Evolutionary conservation across 2,888 invertebrate species (phyloP), one percentile per base, ranked within the genome.

Genomic region (Athalia rosae): DNA sequence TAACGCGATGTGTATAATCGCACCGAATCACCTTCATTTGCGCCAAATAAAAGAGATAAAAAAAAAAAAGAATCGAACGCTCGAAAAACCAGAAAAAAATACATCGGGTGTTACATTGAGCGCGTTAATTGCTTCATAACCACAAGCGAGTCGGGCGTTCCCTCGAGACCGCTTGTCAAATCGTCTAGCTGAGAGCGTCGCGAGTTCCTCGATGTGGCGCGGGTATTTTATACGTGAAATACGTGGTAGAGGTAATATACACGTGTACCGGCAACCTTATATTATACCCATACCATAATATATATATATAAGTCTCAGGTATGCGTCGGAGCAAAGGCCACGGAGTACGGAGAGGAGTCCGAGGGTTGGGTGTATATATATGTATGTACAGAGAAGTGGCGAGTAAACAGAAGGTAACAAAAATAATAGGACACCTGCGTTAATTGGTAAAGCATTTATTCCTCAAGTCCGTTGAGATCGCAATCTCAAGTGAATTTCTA

Each of bases 401-500:
- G 66, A 13, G 15, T 67, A 56, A 28, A 28, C 28, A 28, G 28
- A 28, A 41, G 61, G 28, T 13, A 69, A 53, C 11, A 69, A 69
- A 69, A 69, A 69, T 69, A 69, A 53, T 53, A 69, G 45, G 58
- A 71, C 71, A 71, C 71, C 71, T 71, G 71, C 71, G 71, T 71
- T 71, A 71, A 71, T 71, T 71, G 71, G 71, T 71, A 71, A 71
- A 58, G 71, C 71, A 71, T 71, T 71, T 58, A 71, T 71, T 67
- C 53, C 67, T 71, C 15, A 71, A 45, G 71, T 58, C 56, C 13
- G 7, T 11, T 9, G 71, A 71, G 71, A 71, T 71, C 71, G 41
- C 45, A 15, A 71, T 71, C 71, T 56, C 45, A 58, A 71, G 58
- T 71, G 50, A 71, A 71, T 71, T 71, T 71, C 71, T 71, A 71